phyloP scores from a whole-genome alignment of 2,113 vertebrate species.

The Percina caprodes region DNA sequence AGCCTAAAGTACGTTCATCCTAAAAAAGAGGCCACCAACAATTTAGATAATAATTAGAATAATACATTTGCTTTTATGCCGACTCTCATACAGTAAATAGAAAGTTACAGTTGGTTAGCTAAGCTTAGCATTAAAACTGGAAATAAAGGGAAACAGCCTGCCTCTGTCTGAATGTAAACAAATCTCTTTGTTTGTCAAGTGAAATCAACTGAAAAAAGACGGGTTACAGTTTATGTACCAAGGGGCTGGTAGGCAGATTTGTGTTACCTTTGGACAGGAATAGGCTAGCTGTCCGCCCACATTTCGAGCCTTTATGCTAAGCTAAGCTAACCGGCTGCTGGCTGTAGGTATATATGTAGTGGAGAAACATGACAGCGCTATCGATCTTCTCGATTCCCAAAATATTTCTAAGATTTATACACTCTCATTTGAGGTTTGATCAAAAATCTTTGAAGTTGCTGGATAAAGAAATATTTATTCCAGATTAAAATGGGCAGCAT shows the following conservation, averaged over 20 bases:
- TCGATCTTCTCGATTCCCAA: not conserved
- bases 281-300: not conserved
- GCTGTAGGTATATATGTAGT: not conserved
- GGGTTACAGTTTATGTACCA: not conserved
- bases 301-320: not conserved
- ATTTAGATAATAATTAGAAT: not conserved
- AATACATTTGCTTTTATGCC: not conserved
- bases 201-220: too few species aligned
- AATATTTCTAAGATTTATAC: not conserved
- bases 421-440: not conserved
- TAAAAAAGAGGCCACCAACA: not conserved
- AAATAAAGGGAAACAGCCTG: not conserved
- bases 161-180: not conserved
- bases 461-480: slow-evolving; percentile 7
- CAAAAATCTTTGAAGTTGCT: slow-evolving; percentile 26
- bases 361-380: not conserved
- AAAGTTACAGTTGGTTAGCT: not conserved
- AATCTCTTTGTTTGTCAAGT: not conserved
- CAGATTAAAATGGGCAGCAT: slow-evolving; percentile 16
- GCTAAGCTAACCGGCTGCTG: not conserved
- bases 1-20: not conserved
- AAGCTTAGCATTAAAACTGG: not conserved
- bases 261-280: not conserved
- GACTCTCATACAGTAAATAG: too few species aligned
- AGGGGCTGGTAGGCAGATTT: not conserved